Conservation (phyloP, 1,140 invertebrate species). For the Epicauta chinensis region DNA sequence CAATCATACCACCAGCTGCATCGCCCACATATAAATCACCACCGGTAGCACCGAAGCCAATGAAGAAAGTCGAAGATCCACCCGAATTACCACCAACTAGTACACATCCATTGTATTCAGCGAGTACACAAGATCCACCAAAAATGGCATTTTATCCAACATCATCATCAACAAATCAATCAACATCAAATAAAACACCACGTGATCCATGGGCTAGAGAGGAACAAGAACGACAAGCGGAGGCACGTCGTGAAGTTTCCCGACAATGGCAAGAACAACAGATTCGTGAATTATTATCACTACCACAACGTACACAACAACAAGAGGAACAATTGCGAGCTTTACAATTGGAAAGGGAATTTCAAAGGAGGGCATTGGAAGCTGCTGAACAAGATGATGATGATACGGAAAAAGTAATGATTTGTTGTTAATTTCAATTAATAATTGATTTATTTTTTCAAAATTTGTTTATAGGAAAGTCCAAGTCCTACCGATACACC, state of each 20-base stretch:
- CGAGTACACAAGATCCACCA: conserved; percentile 70
- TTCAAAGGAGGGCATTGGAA: conserved; percentile 79
- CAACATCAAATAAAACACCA: conserved; percentile 35
- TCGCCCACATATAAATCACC: conserved; percentile 44
- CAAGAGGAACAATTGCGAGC: conserved; percentile 83
- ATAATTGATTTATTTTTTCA: neutral
- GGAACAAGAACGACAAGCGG: conserved; percentile 76
- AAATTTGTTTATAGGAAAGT: conserved; percentile 37
- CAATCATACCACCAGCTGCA: conserved; percentile 17
- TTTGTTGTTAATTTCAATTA: neutral
- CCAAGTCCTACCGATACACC: conserved; percentile 18
- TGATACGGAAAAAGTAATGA: conserved; percentile 43
- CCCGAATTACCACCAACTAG: conserved; percentile 66
- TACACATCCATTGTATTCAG: conserved; percentile 65
- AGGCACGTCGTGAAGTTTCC: conserved; percentile 58
- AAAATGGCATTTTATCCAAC: conserved; percentile 63
- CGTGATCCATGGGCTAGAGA: conserved; percentile 84
- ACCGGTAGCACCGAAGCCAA: conserved; percentile 47
- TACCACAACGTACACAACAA: conserved; percentile 62
- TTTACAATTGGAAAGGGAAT: conserved; percentile 78
- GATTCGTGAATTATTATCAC: conserved; percentile 65
- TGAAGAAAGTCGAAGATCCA: conserved; percentile 44
- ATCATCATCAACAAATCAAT: conserved; percentile 25
- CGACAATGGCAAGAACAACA: conserved; percentile 62
- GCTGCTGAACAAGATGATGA: conserved; percentile 73